Evolutionary conservation across 2,888 invertebrate genomes (phyloP).

Genomic region (Schizotus pectinicornis): DNA sequence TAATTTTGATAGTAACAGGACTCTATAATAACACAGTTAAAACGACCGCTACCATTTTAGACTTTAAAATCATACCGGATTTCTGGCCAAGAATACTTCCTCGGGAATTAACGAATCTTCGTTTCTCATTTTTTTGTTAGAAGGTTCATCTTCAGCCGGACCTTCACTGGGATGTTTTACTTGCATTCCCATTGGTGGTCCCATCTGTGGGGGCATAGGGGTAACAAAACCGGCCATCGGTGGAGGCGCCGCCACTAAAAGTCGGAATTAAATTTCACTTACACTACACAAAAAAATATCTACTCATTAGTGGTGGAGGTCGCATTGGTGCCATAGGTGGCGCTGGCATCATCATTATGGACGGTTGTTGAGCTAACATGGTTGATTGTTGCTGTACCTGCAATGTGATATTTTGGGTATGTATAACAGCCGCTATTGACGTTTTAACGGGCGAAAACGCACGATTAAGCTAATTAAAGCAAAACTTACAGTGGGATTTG

Average conservation of each 20-base stretch:
- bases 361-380: constrained; percentile 60
- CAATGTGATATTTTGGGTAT: constrained; percentile 58
- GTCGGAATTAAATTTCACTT: constrained; percentile 1
- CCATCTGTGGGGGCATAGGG: constrained; percentile 52
- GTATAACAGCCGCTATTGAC: constrained; percentile 60
- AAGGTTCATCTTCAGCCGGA: constrained; percentile 79
- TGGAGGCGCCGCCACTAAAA: constrained; percentile 59
- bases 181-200: constrained; percentile 54
- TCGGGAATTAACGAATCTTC: constrained; percentile 95
- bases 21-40: constrained; percentile 59
- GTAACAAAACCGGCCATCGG: constrained; percentile 60
- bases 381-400: constrained; percentile 60
- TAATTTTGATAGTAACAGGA: constrained; percentile 81
- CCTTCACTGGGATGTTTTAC: constrained; percentile 62
- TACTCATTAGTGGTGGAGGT: constrained; percentile 66
- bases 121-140: constrained; percentile 85
- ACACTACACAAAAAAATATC: constrained; percentile 32
- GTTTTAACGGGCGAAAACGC: constrained; percentile 52
- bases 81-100: constrained; percentile 74
- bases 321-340: constrained; percentile 65
- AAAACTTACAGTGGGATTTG: constrained; percentile 36
- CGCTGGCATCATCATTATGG: constrained; percentile 69
- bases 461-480: background rate
- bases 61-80: constrained; percentile 60
- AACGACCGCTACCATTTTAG: background rate